A percentile compares a stretch with the other conserved stretches of the same genome.
These are phyloP conservation scores for Eumaeus atala DNA, from an alignment of 1,140 invertebrate genomes.

Conservation along the genomic window DNA sequence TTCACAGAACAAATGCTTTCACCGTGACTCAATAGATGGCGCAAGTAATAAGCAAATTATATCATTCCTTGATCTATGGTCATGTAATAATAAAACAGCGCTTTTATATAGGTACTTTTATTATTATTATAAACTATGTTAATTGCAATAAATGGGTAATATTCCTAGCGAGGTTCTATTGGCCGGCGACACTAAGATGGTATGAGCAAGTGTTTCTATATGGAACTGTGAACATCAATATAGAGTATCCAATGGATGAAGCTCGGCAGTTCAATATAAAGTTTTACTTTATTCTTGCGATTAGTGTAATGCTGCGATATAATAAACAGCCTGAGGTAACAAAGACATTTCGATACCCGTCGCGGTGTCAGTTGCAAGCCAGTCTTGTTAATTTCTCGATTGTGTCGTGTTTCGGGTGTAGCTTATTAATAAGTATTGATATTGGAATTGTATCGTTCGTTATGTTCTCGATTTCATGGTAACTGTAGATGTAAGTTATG, in stretches of 20 bases:
- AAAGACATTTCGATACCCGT: no score
- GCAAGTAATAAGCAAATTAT: not conserved
- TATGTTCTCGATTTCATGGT: conserved; percentile 1
- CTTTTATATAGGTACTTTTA: conserved; percentile 9
- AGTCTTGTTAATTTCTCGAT: conserved; percentile 4
- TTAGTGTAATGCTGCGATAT: no score
- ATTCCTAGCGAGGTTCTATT: no score
- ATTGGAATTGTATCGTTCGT: not conserved
- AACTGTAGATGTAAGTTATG: conserved; percentile 26
- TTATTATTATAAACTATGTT: not conserved
- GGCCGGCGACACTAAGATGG: no score
- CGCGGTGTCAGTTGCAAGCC: no score
- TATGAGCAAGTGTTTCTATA: no score
- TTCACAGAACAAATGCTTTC: conserved; percentile 1
- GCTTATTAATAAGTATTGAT: conserved; percentile 8
- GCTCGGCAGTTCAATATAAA: no score
- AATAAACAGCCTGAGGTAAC: no score
- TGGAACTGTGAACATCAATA: no score
- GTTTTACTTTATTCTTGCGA: no score
- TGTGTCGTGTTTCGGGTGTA: conserved; percentile 15
- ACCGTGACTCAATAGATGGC: conserved; percentile 3
- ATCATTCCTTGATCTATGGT: conserved; percentile 7
- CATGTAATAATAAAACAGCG: conserved; percentile 5
- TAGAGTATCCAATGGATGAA: no score
- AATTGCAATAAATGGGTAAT: no score